Base-by-base conservation (phyloP, 2,888 invertebrate species). In the Andrena chrysosceles region DNA sequence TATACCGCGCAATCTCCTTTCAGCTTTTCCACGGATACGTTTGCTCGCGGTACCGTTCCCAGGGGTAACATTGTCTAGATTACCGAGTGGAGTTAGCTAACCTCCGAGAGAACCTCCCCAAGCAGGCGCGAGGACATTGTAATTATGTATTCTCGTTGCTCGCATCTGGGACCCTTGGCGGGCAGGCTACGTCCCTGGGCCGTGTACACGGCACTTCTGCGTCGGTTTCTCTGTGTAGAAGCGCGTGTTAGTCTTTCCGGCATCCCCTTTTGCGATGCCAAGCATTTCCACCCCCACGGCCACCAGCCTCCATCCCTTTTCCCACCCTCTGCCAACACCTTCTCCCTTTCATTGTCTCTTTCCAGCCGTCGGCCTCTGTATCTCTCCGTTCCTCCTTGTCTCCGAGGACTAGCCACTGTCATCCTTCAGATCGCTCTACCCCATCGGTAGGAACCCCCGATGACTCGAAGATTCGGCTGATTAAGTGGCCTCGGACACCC, bases 121-220 rank as follows among this genome's bases (percentile, higher is more conserved):
- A 89, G 86, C 89, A 87, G 88, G 87, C 89, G 88, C 84, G 88
- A 88, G 91, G 89, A 91, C 91, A 91, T 90, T 89, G 90, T 91
- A 92, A 92, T 92, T 92, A 92, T 90, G 92, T 89, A 90, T 90
- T 90, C 91, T 88, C 89, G 90, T 89, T 90, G 90, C 91, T 91
- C 89, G 88, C 91, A 91, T 91, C 91, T 90, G 92, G 89, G 90
- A 89, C 89, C 90, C 85, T 77, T 67, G 80, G 77, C 60, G 69
- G 75, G 66, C 81, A 77, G 73, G 60, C 76, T 70, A 69, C 81
- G 84, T 77, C 81, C 76, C 79, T 81, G 69, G 73, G 67, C 71
- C 80, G 70, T 81, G 73, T 82, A 85, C 66, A 72, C 78, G 42
- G 31, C 64, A 66, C 78, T 68, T 73, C 56, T 56, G 66, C 63